Conservation (phyloP, 2,888 invertebrate genomes). For the Thecocarcelia acutangulata region DNA sequence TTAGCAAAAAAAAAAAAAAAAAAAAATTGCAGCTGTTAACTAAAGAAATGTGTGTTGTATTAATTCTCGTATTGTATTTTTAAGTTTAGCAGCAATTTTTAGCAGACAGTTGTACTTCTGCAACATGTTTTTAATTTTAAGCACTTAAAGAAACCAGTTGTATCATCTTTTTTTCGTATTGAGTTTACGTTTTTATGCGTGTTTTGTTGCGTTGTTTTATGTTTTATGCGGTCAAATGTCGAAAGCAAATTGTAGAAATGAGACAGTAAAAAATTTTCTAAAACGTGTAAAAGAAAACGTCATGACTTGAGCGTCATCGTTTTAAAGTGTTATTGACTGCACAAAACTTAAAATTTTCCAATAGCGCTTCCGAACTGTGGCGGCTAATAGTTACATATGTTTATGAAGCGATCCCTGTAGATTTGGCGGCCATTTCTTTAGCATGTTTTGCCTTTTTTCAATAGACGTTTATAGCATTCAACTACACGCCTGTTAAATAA, state of each 20-base stretch:
- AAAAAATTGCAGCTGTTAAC: constrained; percentile 49
- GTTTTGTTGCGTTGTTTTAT: not conserved
- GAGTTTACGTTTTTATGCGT: constrained; percentile 1
- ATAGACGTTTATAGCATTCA: too few relatives aligned
- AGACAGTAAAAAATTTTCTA: constrained; percentile 12
- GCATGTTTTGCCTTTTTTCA: too few relatives aligned
- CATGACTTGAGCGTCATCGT: not conserved
- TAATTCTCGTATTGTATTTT: not conserved
- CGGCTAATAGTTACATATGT: too few relatives aligned
- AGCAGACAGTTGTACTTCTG: constrained; percentile 15
- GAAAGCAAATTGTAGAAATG: constrained; percentile 12
- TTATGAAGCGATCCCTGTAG: too few relatives aligned
- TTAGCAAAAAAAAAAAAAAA: constrained; percentile 15
- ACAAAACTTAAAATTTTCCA: too few relatives aligned
- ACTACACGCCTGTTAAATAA: too few relatives aligned
- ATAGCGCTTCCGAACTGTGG: too few relatives aligned
- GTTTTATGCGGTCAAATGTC: constrained; percentile 30
- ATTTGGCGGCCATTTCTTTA: too few relatives aligned
- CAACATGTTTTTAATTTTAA: constrained; percentile 45
- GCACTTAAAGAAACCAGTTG: constrained; percentile 44
- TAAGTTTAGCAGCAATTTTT: constrained; percentile 4
- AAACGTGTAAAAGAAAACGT: constrained; percentile 1
- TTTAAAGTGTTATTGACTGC: constrained; percentile 19
- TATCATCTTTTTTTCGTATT: not conserved
- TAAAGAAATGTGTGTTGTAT: constrained; percentile 2